Evolutionary conservation across 2,113 vertebrate species (phyloP), one percentile per base, ranked within the genome.

Genomic region (Dipodomys spectabilis): DNA sequence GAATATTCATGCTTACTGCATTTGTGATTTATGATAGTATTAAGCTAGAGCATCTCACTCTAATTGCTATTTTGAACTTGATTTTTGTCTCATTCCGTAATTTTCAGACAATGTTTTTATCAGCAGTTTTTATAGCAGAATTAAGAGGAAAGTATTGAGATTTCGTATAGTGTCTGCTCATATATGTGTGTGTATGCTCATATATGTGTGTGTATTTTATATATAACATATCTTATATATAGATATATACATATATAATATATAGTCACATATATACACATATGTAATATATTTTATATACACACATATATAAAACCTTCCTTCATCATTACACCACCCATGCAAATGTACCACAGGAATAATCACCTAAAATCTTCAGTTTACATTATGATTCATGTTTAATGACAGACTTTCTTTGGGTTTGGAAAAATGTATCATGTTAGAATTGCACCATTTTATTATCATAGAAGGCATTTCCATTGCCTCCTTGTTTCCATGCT

Each of bases 1-100:
- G 87, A 91, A 16, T 81, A 75, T 75, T 49, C 74, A 67, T 71
- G 13, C 4, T 72, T 89, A 85, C 45, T 69, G 87, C 62, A 73
- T 78, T 8, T 92, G 49, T 35, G 22, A 35, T 11, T 35, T 88
- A 30, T 65, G 45, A 30, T 62, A 53, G 28, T 39, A 73, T 74
- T 82, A 74, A 86, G 10, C 35, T 71, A 32, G 64, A 87, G 5
- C 2, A 77, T 71, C 25, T 75, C 67, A 64, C 27, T 72, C 7
- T 57, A 39, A 11, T 2, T 39, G 19, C 4, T 32, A 32, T 32
- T 49, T 68, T 15, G 12, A 45, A 25, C 22, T 19, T 91, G 64
- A 19, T 5, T 78, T 84, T 82, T 68, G 25, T 39, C 7, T 72
- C 69, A 20, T 10, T 73, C 32, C 39, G 6, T 35, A 73, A 44